These are phyloP conservation scores for Tricholaema leucomelas DNA, from an alignment of 2,113 vertebrate species.

Conservation along the genomic window DNA sequence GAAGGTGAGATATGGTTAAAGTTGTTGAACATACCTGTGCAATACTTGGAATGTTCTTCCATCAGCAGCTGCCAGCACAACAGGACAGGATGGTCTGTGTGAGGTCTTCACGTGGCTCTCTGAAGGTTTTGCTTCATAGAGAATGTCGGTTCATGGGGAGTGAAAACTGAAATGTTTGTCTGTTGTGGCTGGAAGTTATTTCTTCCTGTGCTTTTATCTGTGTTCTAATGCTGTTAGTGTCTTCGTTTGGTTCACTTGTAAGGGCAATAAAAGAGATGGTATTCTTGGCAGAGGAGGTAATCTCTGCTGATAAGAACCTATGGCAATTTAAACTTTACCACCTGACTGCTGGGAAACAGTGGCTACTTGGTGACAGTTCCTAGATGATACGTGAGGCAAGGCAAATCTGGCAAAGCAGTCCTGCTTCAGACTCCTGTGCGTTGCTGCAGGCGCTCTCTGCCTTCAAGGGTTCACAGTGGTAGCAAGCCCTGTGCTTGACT, in stretches of 20 bases:
- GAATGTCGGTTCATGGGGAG: background rate
- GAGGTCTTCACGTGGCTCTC: fast-evolving
- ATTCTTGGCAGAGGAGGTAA: background rate
- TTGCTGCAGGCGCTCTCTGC: background rate
- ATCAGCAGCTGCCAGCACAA: background rate
- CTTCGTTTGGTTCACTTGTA: slow-evolving; percentile 19
- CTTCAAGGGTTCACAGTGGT: fast-evolving
- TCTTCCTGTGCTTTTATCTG: background rate
- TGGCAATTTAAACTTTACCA: background rate
- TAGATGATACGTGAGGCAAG: background rate
- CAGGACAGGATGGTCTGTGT: background rate
- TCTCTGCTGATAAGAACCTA: background rate
- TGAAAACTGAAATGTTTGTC: background rate
- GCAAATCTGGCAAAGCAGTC: background rate
- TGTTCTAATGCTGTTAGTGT: slow-evolving; percentile 12
- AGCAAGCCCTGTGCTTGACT: background rate
- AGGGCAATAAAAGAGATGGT: slow-evolving; percentile 30
- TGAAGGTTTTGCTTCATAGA: background rate
- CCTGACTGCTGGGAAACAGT: background rate
- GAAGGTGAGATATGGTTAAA: background rate
- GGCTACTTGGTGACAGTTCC: background rate
- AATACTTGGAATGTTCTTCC: background rate
- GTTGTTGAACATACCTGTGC: fast-evolving
- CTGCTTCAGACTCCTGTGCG: background rate
- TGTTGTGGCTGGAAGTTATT: too few species aligned